Base-by-base conservation (phyloP, 2,113 vertebrate species). In the Trematocara macrostoma region DNA sequence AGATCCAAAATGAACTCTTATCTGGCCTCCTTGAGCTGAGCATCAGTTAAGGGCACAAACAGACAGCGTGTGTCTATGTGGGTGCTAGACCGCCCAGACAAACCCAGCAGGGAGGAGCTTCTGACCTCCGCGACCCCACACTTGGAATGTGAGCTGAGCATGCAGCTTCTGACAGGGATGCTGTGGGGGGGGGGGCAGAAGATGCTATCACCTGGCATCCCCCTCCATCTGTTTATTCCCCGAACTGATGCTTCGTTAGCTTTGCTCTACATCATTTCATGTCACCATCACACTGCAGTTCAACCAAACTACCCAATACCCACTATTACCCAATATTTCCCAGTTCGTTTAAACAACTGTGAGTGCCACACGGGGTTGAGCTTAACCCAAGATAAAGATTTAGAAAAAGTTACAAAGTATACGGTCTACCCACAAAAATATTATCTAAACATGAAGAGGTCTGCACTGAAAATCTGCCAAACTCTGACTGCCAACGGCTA, bases 221-320 rank as follows among this genome's bases (percentile, higher is more conserved):
- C 96, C 97, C 96, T 97, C 97, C 97, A 97, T 98, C 97, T 97
- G 96, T 96, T 96, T 96, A 76, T 31, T 80, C 31, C 78, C 45
- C 80, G 15, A 45, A 84, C 82, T 95, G 97, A 96, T 59, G 61
- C 89, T 81, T 67, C 87, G 53, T 85, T 69, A 84, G 86, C 87
- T 69, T 87, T 35, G 79, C 81, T 92, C 85, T 96, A 52, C 55
- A 38, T 84, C 87, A 51, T 23, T 74, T 90, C 86, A 81, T 78
- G 34, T 64, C 82, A n/a, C 47, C 56, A 3, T 57, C 64, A 31
- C 57, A 55, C 76, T 61, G 57, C 20, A 35, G 49, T 18, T 42
- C 11, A 29, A 8, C 55, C 87, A 53, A 51, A 53, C 18, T 82
- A 38, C 78, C 29, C 20, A n/a, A 69, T 47, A 34, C 29, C 56